Evolutionary conservation across 35 echinoderm and acorn worm genomes (phyloP), one percentile per base, ranked within the genome.

Genomic region (Lytechinus variegatus): DNA sequence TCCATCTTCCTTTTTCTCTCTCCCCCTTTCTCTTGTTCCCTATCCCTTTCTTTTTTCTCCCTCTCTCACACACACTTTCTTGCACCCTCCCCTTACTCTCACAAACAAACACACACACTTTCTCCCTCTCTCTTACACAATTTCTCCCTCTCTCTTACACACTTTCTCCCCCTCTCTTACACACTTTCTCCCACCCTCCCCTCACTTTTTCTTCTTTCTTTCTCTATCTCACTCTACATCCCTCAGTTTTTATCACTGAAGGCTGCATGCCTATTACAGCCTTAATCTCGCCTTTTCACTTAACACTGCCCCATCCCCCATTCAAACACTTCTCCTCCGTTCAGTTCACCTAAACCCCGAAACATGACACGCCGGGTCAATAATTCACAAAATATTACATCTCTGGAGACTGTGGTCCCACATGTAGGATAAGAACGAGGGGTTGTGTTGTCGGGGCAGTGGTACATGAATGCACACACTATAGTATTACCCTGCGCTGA

Each of bases 331-430:
- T 90, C n/a, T 33, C 11, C 11, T 33, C 13, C 28, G 88, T 54
- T 54, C 88, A 44, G 12, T 52, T 52, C 88, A 90, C 1, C 88
- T 90, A 19, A 90, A 44, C 88, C 88, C 88, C 24, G 88, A 4
- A 90, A 90, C 52, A 44, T 90, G 88, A 90, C 88, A 90, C 88
- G 52, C 29, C 28, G 11, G 88, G 88, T 90, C 88, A 90, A 90
- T 90, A 90, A 90, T 90, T 90, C 88, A 90, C 28, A 90, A 90
- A 90, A 90, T 90, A 90, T 90, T 90, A 90, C 88, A 90, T 90
- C 88, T 90, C 88, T 21, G 27, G 88, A 90, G 88, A 90, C 88
- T 21, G 28, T 54, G 52, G 88, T 90, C 88, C 88, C 88, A 90
- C 52, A 14, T 90, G 52, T 90, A 90, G 88, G 88, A 90, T 90